Evolutionary conservation across 2,113 vertebrate species (phyloP).

Genomic region (Parus major): DNA sequence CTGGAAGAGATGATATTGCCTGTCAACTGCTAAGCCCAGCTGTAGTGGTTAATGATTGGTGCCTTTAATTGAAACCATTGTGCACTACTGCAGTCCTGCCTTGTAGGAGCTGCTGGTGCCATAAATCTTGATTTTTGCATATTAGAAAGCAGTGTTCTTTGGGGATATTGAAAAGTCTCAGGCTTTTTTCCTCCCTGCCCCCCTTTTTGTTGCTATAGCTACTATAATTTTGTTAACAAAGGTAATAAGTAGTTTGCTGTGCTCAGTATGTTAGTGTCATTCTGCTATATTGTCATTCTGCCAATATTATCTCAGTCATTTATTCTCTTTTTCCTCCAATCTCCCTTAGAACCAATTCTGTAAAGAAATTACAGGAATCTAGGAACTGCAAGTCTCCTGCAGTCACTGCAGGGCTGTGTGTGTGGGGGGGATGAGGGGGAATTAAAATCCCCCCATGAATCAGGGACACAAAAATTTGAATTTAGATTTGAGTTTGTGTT

Average conservation of each 20-base stretch:
- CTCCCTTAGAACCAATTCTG: not conserved
- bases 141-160: constrained; percentile 13
- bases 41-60: not conserved
- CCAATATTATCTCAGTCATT: not conserved
- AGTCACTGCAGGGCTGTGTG: not conserved
- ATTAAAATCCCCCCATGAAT: not conserved
- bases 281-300: not conserved
- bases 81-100: not conserved
- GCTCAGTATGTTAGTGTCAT: not conserved
- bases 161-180: not conserved
- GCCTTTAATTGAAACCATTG: constrained; percentile 39
- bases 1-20: not conserved
- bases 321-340: not conserved
- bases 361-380: not conserved
- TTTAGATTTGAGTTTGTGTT: not conserved
- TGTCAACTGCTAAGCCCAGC: not conserved
- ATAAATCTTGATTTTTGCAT: constrained; percentile 23
- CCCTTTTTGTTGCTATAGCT: not conserved
- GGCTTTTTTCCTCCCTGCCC: not conserved
- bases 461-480: not conserved
- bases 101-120: constrained; percentile 18
- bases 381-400: not conserved
- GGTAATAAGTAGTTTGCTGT: not conserved
- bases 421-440: accelerated
- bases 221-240: constrained; percentile 25